A percentile compares a stretch with the other conserved stretches of the same genome.
Evolutionary conservation across 2,888 invertebrate genomes (phyloP).

Genomic region (Lapara coniferarum): DNA sequence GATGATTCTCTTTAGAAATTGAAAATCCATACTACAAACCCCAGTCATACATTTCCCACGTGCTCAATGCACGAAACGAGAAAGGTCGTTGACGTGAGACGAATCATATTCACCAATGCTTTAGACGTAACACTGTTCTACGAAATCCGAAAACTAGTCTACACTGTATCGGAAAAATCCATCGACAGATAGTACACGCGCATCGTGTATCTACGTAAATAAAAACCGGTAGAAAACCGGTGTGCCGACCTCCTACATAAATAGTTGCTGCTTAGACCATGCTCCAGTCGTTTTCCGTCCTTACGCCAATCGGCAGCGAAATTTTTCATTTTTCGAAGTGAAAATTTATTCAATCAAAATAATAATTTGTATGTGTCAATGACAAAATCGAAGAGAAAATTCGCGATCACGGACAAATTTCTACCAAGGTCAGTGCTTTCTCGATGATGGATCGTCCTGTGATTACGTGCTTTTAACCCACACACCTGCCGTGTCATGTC

Average conservation of each 20-base stretch:
- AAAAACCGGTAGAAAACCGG: conserved; percentile 44
- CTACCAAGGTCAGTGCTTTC: conserved; percentile 73
- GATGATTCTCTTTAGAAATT: background rate
- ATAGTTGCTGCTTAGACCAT: conserved; percentile 47
- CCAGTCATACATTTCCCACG: background rate
- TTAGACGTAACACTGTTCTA: conserved; percentile 7
- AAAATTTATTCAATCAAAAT: conserved; percentile 59
- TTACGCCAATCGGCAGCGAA: conserved; percentile 58
- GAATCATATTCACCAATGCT: conserved; percentile 1
- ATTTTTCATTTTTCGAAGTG: conserved; percentile 63
- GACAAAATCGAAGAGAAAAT: conserved; percentile 82
- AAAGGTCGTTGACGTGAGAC: conserved; percentile 22
- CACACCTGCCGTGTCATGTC: conserved; percentile 19
- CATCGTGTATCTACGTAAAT: conserved; percentile 20
- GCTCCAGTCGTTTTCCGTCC: conserved; percentile 56
- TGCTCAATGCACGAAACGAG: background rate
- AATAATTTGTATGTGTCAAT: conserved; percentile 79
- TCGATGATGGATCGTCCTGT: conserved; percentile 27
- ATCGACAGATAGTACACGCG: conserved; percentile 14
- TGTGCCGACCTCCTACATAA: conserved; percentile 52
- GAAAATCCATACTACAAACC: background rate
- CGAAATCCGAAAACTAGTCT: conserved; percentile 27
- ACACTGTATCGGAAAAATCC: conserved; percentile 37
- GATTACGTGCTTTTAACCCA: conserved; percentile 27
- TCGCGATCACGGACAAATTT: conserved; percentile 81